A percentile compares a stretch with the other conserved stretches of the same genome.
These are phyloP conservation scores for Pipistrellus nathusii DNA, from an alignment of 2,797 vertebrate species.

Conservation along the genomic window DNA sequence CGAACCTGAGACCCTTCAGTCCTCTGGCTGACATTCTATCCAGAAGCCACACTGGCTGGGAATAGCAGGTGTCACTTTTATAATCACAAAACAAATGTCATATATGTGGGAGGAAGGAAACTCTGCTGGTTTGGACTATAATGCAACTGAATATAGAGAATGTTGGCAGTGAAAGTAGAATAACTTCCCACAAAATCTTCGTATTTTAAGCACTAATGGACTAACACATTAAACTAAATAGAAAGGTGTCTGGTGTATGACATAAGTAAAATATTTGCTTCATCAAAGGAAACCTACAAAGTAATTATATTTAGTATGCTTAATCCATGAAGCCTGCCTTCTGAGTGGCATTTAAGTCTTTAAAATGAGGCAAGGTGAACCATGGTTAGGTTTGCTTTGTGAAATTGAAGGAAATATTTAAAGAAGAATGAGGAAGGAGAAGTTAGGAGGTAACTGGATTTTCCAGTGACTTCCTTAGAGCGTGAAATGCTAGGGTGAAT, in stretches of 20 bases:
- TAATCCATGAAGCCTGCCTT: background rate
- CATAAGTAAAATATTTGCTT: constrained; percentile 1
- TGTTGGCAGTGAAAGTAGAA: constrained; percentile 3
- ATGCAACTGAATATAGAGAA: background rate
- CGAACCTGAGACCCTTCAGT: no score
- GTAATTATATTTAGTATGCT: constrained; percentile 19
- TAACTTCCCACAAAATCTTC: background rate
- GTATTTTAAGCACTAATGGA: constrained; percentile 42
- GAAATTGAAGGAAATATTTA: background rate
- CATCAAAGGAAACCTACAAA: background rate
- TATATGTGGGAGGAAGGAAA: background rate
- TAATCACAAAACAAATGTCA: background rate
- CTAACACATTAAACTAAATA: background rate
- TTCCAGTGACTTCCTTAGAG: background rate
- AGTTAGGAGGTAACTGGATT: background rate
- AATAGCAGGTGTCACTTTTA: background rate
- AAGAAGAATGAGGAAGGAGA: background rate
- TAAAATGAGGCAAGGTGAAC: background rate
- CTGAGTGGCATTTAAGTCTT: background rate
- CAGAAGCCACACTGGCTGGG: no score
- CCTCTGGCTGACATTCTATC: no score
- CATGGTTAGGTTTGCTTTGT: background rate
- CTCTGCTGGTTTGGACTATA: background rate
- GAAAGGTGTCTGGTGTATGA: background rate
- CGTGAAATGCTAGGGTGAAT: background rate